Evolutionary conservation across 2,797 vertebrate genomes (phyloP), one percentile per base, ranked within the genome.

Genomic region (Nyctibius grandis): DNA sequence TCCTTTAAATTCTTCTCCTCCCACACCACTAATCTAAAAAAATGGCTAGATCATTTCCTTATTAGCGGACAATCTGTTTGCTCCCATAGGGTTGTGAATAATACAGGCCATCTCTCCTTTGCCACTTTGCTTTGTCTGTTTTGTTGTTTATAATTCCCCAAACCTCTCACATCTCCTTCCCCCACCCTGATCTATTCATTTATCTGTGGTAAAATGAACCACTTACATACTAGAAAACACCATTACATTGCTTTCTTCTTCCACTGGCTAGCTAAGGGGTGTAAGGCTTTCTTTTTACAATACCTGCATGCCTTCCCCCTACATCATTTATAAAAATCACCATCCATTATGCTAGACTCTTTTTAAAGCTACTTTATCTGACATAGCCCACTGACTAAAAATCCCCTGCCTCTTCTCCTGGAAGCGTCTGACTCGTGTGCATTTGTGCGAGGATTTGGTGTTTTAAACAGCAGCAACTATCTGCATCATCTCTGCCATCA

Each of bases 51-150:
- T 96, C 94, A 93, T 97, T 96, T 94, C 85, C 85, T 91, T 95
- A 96, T 97, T 94, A 94, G 91, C 78, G 75, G 85, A 79, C 96
- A 96, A 96, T 96, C 96, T 95, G 93, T 94, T 97, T 95, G 93
- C 65, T 97, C 92, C 94, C 93, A 88, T 72, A 95, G 93, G 86
- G 85, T 78, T 74, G 57, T 51, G 78, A 91, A 89, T 96, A 91
- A 94, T 33, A 85, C 50, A 90, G 72, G 45, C 72, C 54, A 75
- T 85, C 59, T 95, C 87, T 95, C 78, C 78, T 95, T 82, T 92
- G 65, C 78, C 53, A 57, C 91, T 93, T 72, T 89, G 65, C 61
- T 94, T 85, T 91, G 80, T 79, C 69, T 57, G 26, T 74, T 81
- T 89, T 81, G 69, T 78, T 89, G 45, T 81, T 95, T 93, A 72